phyloP scores from a whole-genome alignment of 2,888 invertebrate genomes.

The Exocentrus adspersus region DNA sequence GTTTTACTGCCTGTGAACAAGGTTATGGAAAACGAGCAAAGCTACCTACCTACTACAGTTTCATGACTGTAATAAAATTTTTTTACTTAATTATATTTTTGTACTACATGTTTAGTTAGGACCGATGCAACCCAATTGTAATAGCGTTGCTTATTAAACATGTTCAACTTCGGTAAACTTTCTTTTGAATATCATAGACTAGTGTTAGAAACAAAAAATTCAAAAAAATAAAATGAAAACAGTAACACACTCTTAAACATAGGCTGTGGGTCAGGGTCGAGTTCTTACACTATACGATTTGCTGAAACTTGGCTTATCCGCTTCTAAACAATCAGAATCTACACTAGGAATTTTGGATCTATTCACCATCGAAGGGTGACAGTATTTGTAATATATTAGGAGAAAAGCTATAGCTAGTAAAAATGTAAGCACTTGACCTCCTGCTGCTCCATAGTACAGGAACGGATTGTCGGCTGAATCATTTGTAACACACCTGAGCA shows the following conservation, averaged over 20 bases:
- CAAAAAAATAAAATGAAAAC: conserved; percentile 2
- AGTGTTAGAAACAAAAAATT: background rate
- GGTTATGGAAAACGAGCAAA: no score
- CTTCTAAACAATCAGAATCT: conserved; percentile 53
- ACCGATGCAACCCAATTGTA: no score
- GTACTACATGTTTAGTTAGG: no score
- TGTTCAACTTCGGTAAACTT: background rate
- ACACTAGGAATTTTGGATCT: conserved; percentile 54
- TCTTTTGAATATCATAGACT: background rate
- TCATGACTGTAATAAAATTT: no score
- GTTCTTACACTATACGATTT: conserved; percentile 58
- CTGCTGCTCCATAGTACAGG: conserved; percentile 62
- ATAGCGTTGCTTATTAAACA: no score
- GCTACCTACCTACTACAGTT: no score
- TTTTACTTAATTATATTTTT: no score
- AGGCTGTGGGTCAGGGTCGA: conserved; percentile 57
- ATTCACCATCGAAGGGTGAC: conserved; percentile 60
- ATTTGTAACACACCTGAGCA: conserved; percentile 62
- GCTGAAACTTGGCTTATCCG: conserved; percentile 60
- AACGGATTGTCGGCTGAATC: conserved; percentile 60
- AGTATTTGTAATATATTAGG: conserved; percentile 63
- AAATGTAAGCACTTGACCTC: conserved; percentile 60
- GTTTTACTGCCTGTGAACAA: no score
- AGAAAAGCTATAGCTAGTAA: conserved; percentile 61
- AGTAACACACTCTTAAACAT: conserved; percentile 31